phyloP scores from a whole-genome alignment of 2,888 invertebrate species.

The Argynnis bischoffii region DNA sequence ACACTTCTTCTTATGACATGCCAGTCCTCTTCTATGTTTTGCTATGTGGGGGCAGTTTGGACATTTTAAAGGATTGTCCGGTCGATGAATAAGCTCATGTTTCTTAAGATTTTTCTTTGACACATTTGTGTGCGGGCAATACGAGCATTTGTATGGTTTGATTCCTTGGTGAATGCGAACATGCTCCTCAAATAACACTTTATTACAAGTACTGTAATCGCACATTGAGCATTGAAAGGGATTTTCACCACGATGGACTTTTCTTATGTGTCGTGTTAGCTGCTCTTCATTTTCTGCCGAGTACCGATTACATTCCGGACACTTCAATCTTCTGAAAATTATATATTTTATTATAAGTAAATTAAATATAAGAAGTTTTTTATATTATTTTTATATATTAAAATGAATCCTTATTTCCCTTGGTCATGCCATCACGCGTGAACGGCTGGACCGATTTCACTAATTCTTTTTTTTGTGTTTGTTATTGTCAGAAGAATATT shows the following conservation, averaged over 20 bases:
- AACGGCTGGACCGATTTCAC: too few species aligned
- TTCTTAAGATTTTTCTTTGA: conserved; percentile 70
- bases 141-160: conserved; percentile 66
- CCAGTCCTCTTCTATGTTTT: conserved; percentile 47
- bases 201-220: conserved; percentile 67
- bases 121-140: conserved; percentile 61
- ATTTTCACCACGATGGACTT: conserved; percentile 60
- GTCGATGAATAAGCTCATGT: conserved; percentile 62
- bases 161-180: conserved; percentile 65
- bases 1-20: conserved; percentile 47
- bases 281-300: conserved; percentile 56
- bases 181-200: conserved; percentile 64
- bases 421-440: too few species aligned
- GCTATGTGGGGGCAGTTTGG: conserved; percentile 57
- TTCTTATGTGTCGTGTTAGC: conserved; percentile 56
- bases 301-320: conserved; percentile 52
- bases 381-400: too few species aligned
- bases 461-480: too few species aligned
- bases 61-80: conserved; percentile 61
- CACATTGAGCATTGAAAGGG: conserved; percentile 70
- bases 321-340: conserved; percentile 34
- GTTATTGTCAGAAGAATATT: too few species aligned
- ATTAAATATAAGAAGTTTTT: not conserved
- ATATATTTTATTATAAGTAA: not conserved
- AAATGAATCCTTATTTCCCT: too few species aligned